phyloP scores from a whole-genome alignment of 2,888 invertebrate genomes.

The Pandemis cinnamomeana region DNA sequence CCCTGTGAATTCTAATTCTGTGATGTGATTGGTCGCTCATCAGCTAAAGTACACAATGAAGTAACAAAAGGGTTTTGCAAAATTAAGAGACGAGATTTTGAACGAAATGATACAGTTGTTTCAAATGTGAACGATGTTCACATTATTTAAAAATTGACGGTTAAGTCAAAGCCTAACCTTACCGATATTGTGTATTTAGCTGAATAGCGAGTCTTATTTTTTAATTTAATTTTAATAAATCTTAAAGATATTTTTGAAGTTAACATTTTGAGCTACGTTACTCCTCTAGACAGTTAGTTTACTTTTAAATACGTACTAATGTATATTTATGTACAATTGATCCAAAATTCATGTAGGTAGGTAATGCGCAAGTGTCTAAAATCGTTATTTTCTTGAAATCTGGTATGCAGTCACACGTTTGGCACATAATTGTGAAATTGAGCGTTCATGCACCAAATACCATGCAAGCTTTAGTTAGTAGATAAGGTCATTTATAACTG shows the following conservation, averaged over 20 bases:
- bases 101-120: not conserved
- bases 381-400: slow-evolving; percentile 48
- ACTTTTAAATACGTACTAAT: slow-evolving; percentile 64
- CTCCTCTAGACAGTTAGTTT: slow-evolving; percentile 68
- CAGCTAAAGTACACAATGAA: slow-evolving; percentile 51
- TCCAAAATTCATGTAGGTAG: slow-evolving; percentile 67
- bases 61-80: slow-evolving; percentile 3
- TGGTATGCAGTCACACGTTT: slow-evolving; percentile 57
- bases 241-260: slow-evolving; percentile 70
- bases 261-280: slow-evolving; percentile 78
- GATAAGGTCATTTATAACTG: slow-evolving; percentile 14
- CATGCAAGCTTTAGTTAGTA: slow-evolving; percentile 45
- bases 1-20: slow-evolving; percentile 80
- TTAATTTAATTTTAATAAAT: slow-evolving; percentile 64
- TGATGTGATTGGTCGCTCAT: slow-evolving; percentile 65
- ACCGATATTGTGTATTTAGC: slow-evolving; percentile 42
- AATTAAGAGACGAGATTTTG: not conserved
- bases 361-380: slow-evolving; percentile 55
- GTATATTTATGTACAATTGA: slow-evolving; percentile 78
- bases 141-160: not conserved
- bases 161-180: not conserved
- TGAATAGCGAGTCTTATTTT: slow-evolving; percentile 49
- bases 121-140: not conserved
- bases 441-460: slow-evolving; percentile 63
- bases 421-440: slow-evolving; percentile 71